Conservation (phyloP, 2,113 vertebrate species). For the Clarias gariepinus region DNA sequence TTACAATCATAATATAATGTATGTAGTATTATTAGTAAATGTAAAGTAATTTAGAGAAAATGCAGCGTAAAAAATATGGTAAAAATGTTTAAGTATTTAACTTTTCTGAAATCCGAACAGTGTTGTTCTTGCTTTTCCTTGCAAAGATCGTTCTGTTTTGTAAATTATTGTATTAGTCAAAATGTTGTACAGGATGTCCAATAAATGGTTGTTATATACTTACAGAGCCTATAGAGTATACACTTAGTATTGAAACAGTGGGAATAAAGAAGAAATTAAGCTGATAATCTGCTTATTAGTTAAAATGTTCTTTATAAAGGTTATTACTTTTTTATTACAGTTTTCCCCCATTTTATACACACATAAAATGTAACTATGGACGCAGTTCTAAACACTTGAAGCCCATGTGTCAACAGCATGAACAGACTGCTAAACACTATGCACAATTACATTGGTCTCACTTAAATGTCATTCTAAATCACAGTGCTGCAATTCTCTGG, state of each 20-base stretch:
- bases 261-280: neutral
- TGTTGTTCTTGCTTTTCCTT: neutral
- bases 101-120: neutral
- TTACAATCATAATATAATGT: neutral
- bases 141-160: neutral
- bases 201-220: neutral
- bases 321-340: no score
- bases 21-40: neutral
- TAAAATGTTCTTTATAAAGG: no score
- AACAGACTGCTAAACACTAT: no score
- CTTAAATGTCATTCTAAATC: no score
- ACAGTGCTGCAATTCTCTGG: no score
- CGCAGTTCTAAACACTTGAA: no score
- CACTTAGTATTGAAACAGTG: neutral
- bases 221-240: neutral
- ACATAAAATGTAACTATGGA: no score
- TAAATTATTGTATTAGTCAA: neutral
- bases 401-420: no score
- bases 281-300: no score
- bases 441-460: no score
- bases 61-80: neutral
- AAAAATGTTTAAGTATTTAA: neutral
- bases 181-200: neutral
- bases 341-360: no score
- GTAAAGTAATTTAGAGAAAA: neutral